Percentiles rank a stretch among this genome's conserved stretches.
Conservation (phyloP, 2,888 invertebrate species). For the Hedya salicella region DNA sequence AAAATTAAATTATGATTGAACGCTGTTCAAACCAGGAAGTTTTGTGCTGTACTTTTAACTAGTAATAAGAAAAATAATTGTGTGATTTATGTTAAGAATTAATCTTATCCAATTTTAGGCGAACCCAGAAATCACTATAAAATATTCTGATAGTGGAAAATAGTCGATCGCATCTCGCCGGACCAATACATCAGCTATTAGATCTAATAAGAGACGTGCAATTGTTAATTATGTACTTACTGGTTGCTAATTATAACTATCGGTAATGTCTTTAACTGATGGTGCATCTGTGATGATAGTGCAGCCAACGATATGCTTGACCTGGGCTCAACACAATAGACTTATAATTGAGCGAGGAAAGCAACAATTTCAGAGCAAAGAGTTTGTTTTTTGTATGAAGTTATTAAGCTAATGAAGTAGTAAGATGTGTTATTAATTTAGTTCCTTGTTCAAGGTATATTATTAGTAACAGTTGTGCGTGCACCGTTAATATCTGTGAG, state of each 20-base stretch:
- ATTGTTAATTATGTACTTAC: neutral
- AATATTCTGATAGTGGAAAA: no score
- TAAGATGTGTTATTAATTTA: neutral
- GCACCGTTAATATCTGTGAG: no score
- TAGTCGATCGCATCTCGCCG: no score
- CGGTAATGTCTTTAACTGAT: conserved; percentile 21
- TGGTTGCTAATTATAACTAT: conserved; percentile 32
- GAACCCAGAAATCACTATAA: no score
- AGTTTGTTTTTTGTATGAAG: neutral
- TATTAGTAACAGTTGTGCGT: neutral
- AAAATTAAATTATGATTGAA: no score
- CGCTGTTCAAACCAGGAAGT: no score
- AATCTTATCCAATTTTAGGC: no score
- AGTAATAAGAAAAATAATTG: no score
- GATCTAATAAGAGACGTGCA: neutral
- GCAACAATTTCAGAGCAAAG: conserved; percentile 4
- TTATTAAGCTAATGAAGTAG: conserved; percentile 5
- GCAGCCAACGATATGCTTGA: conserved; percentile 1
- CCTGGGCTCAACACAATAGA: conserved; percentile 24
- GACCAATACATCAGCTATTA: no score
- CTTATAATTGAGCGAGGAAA: conserved; percentile 5
- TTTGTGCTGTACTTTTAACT: no score
- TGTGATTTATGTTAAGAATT: no score
- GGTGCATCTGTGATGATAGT: neutral
- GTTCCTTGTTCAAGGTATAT: neutral